Conservation (phyloP, 2,888 invertebrate genomes). For the Melipona beecheii region DNA sequence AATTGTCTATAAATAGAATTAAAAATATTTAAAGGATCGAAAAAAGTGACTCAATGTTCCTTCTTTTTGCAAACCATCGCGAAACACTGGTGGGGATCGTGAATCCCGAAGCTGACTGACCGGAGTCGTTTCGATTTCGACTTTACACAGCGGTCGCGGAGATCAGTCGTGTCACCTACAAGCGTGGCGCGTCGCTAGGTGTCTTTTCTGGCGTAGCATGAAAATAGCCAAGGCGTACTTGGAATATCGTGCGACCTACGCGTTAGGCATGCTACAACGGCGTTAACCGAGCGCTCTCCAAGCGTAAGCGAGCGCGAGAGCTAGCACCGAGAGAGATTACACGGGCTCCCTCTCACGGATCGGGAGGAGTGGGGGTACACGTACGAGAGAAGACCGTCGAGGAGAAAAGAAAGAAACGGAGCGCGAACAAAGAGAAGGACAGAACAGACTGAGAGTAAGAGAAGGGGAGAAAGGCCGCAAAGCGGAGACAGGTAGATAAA, state of each 20-base stretch:
- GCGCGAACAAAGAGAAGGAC: constrained; percentile 23
- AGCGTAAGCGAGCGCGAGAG: constrained; percentile 35
- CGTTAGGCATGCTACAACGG: constrained; percentile 74
- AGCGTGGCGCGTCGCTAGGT: constrained; percentile 60
- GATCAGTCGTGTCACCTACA: constrained; percentile 51
- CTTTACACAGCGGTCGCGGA: constrained; percentile 55
- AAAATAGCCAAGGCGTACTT: constrained; percentile 77
- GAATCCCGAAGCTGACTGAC: too few species aligned
- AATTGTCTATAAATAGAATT: neutral
- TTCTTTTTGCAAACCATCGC: too few species aligned
- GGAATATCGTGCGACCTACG: constrained; percentile 76
- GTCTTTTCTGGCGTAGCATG: constrained; percentile 74
- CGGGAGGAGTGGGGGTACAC: constrained; percentile 7
- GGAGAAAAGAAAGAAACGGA: constrained; percentile 36
- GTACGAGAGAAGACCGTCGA: constrained; percentile 45
- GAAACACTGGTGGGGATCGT: too few species aligned
- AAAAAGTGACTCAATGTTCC: neutral
- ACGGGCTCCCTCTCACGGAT: constrained; percentile 8
- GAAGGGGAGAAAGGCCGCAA: constrained; percentile 28
- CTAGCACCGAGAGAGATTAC: constrained; percentile 51
- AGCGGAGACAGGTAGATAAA: constrained; percentile 54
- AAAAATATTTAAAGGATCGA: neutral
- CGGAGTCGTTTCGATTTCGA: constrained; percentile 48
- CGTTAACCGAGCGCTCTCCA: constrained; percentile 49
- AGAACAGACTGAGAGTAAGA: neutral